Evolutionary conservation across 2,797 vertebrate genomes (phyloP), one percentile per base, ranked within the genome.

Genomic region (Macropus fuliginosus): DNA sequence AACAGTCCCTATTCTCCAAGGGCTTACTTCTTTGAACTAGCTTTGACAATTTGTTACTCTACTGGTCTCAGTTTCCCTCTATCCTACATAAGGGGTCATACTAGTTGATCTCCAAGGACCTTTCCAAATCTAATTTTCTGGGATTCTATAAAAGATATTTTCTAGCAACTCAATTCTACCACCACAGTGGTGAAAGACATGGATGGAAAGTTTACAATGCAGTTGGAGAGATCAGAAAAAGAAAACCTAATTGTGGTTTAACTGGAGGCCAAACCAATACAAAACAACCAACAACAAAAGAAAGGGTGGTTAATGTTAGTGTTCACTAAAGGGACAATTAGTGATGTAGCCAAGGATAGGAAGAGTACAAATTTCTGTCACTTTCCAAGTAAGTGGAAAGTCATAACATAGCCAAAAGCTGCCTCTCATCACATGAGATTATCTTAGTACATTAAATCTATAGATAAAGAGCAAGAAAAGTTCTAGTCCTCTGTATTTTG

Each of bases 111-210:
- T 12, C 74, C 9, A 87, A 50, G 34, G 40, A 50, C 24, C 3
- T 50, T 50, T 87, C 3, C 74, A 87, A 87, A 46, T 87, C 6
- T 87, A 50, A 24, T 46, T 81, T 81, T 81, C 74, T 21, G 74
- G 1, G 14, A 74, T 40, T 74, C 16, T 74, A 74, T 40, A 40
- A 74, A 29, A 81, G 16, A 56, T 16, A 14, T 46, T 46, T 34
- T 56, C 40, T 52, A 2, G 1, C 13, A n/a, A 0, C 18, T 74
- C n/a, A 56, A 90, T 11, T 31, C 24, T 91, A 91, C 95, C n/a
- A 95, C 16, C 92, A 96, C 93, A 97, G 81, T n/a, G 96, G 95
- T 98, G 97, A 96, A 96, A 96, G 97, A 97, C 91, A 97, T 55
- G 9, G 94, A 95, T 95, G 50, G 96, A 96, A 95, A 95, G 90